Percentiles rank a stretch among this genome's conserved stretches.
Evolutionary conservation across 35 echinoderm and acorn worm genomes (phyloP).

Genomic region (Hemicentrotus pulcherrimus): DNA sequence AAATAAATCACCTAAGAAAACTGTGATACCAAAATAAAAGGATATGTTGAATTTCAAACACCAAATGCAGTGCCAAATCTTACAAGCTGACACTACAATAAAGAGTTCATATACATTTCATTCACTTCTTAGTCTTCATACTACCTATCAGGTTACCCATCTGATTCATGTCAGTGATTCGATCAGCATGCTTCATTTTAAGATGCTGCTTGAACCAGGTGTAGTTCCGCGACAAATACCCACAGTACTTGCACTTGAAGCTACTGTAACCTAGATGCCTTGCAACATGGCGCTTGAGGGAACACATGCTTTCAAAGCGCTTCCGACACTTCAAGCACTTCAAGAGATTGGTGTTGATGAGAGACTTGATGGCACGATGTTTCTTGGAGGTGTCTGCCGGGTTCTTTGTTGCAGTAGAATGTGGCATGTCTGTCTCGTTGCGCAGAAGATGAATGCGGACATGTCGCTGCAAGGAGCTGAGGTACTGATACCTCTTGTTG

Average conservation of each 20-base stretch:
- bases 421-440: constrained; percentile 31
- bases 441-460: constrained; percentile 70
- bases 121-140: constrained; percentile 76
- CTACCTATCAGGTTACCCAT: constrained; percentile 72
- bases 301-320: constrained; percentile 70
- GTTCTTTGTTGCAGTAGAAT: constrained; percentile 46
- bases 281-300: constrained; percentile 83
- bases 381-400: constrained; percentile 63
- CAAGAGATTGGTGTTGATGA: constrained; percentile 89
- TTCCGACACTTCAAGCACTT: constrained; percentile 91
- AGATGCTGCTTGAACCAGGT: constrained; percentile 97
- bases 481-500: constrained; percentile 82
- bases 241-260: constrained; percentile 89
- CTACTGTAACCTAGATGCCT: constrained; percentile 89
- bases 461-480: constrained; percentile 84
- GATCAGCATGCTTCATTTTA: constrained; percentile 66
- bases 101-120: not conserved
- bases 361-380: constrained; percentile 55
- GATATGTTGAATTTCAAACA: not conserved
- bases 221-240: constrained; percentile 86
- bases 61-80: not conserved
- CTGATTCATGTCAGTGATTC: constrained; percentile 56
- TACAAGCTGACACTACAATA: too few species aligned
- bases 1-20: too few species aligned
- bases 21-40: not conserved